Evolutionary conservation across 1,140 invertebrate species (phyloP).

Genomic region (Chrysomallon squamiferum): DNA sequence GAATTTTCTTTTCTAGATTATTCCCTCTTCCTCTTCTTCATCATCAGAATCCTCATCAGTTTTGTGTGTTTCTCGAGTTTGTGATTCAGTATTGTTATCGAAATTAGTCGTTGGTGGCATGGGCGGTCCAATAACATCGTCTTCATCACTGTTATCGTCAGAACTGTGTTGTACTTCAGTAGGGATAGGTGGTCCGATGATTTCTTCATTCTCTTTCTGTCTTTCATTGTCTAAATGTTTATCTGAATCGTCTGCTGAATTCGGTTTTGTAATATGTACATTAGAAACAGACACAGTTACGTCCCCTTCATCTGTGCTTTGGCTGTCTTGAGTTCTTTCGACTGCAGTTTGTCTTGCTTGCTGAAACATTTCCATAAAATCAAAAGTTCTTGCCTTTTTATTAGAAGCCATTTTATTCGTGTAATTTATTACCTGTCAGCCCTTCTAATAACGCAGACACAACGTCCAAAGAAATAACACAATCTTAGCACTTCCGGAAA

Average conservation of each 20-base stretch:
- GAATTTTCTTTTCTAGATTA: conserved; percentile 70
- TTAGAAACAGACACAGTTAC: conserved; percentile 2
- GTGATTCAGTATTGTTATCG: neutral
- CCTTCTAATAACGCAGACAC: no score
- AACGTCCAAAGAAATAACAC: neutral
- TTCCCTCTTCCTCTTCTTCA: conserved; percentile 25
- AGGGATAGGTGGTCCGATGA: conserved; percentile 71
- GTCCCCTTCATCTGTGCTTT: neutral
- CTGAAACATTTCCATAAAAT: conserved; percentile 64
- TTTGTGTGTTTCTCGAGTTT: neutral
- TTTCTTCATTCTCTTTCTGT: conserved; percentile 56
- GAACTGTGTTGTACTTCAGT: conserved; percentile 4
- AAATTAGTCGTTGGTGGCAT: conserved; percentile 17
- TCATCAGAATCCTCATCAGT: neutral
- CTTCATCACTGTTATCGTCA: neutral
- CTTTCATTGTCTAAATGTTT: neutral
- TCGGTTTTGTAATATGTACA: no score
- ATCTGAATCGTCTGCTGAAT: no score
- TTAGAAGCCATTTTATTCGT: conserved; percentile 6
- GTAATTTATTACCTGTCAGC: no score
- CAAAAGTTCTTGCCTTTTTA: conserved; percentile 63
- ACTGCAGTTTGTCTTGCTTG: conserved; percentile 58
- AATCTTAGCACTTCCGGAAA: no score
- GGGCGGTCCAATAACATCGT: conserved; percentile 36
- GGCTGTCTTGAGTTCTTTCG: conserved; percentile 40